Percentiles rank a stretch among this genome's conserved stretches.
These are phyloP conservation scores for Empis livida DNA, from an alignment of 2,888 invertebrate species.

Conservation along the genomic window DNA sequence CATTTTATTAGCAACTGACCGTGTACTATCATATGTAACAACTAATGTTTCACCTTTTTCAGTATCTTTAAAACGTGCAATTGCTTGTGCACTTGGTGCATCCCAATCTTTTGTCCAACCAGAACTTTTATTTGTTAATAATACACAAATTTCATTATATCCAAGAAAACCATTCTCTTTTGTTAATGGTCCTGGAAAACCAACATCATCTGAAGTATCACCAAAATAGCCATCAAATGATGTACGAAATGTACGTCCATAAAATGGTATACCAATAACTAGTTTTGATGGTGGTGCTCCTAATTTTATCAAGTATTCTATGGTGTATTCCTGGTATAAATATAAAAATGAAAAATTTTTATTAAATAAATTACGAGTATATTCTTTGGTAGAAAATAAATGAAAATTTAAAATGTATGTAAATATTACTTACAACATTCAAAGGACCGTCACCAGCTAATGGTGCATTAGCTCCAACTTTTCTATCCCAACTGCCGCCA, in stretches of 20 bases:
- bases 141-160: conserved; percentile 70
- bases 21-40: conserved; percentile 62
- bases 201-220: conserved; percentile 40
- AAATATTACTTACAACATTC: conserved; percentile 62
- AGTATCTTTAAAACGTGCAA: conserved; percentile 44
- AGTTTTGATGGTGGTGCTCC: conserved; percentile 66
- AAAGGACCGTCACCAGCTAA: conserved; percentile 41
- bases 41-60: conserved; percentile 46
- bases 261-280: conserved; percentile 70
- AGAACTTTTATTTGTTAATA: conserved; percentile 44
- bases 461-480: conserved; percentile 68
- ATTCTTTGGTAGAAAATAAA: background rate
- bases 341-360: background rate
- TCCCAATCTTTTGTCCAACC: conserved; percentile 63
- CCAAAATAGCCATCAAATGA: conserved; percentile 28
- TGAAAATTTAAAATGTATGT: background rate
- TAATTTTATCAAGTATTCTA: conserved; percentile 57
- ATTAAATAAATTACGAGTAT: too few relatives aligned
- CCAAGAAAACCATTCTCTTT: conserved; percentile 74
- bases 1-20: conserved; percentile 63
- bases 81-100: conserved; percentile 36
- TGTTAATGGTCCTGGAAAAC: conserved; percentile 67
- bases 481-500: conserved; percentile 70
- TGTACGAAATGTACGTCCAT: conserved; percentile 63
- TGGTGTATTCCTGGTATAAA: conserved; percentile 52